Evolutionary conservation across 1,140 invertebrate genomes (phyloP), one percentile per base, ranked within the genome.

Genomic region (Calliphora vicina): DNA sequence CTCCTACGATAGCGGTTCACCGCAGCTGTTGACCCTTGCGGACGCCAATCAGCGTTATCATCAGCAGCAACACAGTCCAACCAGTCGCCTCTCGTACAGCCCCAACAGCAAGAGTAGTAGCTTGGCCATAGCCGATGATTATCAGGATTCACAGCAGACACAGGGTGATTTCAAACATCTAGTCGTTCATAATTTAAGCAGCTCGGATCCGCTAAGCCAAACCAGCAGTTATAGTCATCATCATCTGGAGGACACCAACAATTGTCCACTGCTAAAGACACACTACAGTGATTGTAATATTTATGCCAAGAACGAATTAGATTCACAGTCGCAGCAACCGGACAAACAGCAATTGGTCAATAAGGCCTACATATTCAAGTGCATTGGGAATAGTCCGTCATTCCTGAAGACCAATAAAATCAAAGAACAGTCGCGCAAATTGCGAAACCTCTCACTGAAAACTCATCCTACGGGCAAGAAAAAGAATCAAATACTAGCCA

Each of bases 351-450:
- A 90, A 80, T 80, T 90, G 82, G 89, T 90, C 20, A 88, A 90
- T 82, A 88, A 90, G 81, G 89, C 88, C 0, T 90, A 90, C 83
- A 90, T 90, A 84, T 90, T 90, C 85, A 90, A 90, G 87, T 90
- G 88, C 86, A 89, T 90, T 25, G 89, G 89, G 29, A 90, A 90
- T 76, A 90, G 89, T 86, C 88, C 89, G 6, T 90, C 89, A 83
- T 90, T 90, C 83, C 84, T 90, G 82, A 89, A 88, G 82, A 87
- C 88, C 83, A 90, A 90, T 83, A 90, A 90, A 86, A 89, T 90
- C 85, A 90, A 90, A 85, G 89, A 90, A 82, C 89, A 90, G 84
- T 89, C 89, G n/a, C 88, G 88, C 83, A 90, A 89, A 82, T 80
- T 90, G 71, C 85, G 89, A 45, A 90, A 90, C 84, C 85, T 90